Evolutionary conservation across 2,888 invertebrate genomes (phyloP), one percentile per base, ranked within the genome.

Genomic region (Drosophila neotestacea): DNA sequence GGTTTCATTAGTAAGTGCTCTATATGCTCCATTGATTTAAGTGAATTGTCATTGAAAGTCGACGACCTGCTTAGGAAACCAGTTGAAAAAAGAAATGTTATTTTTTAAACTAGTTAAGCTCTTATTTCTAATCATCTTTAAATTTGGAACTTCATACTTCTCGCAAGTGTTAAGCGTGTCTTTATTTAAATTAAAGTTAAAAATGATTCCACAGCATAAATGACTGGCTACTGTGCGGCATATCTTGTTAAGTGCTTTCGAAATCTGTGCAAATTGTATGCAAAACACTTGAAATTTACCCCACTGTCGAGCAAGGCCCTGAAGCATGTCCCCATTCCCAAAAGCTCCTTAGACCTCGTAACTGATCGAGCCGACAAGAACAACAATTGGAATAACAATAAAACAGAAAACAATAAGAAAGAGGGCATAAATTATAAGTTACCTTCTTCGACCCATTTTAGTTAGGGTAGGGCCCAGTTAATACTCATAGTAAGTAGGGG

Each of bases 231-330:
- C 78, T 81, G 81, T 79, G 55, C 38, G 51, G 58, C 55, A 42
- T 60, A 73, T 76, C 67, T 65, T 51, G 48, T 32, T 61, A 59
- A 64, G 67, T 70, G 13, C 70, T 38, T 54, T 42, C 39, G 59
- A 77, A 85, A 85, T 85, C 85, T 74, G 60, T 61, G 75, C 72
- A 69, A 73, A 75, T 73, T 72, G 58, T 75, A 82, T 85, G 81
- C 79, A 77, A 76, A 81, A 62, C 46, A 65, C 62, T 70, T 68
- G 41, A 54, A 27, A 46, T 61, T 44, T 48, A 56, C 69, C 69
- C 71, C 54, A 70, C 46, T 51, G 66, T 46, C 59, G 32, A 56
- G 46, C 60, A 54, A 64, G 36, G 65, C 55, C 55, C 66, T 70
- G 55, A 70, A 64, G 69, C 78, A 71, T 73, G 32, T 69, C 60